phyloP scores from a whole-genome alignment of 2,888 invertebrate genomes.

The Camponotus fellah region DNA sequence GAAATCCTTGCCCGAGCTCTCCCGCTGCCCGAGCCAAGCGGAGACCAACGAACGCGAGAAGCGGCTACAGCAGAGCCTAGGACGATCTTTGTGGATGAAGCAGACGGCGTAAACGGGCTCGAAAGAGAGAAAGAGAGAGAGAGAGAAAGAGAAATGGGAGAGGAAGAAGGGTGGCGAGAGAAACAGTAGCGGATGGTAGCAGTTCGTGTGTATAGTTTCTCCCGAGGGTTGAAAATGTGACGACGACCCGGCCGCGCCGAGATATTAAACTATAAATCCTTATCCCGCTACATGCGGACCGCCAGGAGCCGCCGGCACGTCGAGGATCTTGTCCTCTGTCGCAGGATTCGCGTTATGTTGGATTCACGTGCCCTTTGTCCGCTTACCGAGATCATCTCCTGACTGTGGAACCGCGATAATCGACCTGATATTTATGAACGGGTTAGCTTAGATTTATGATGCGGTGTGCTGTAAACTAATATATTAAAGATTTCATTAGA shows the following conservation, averaged over 20 bases:
- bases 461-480: neutral
- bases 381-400: constrained; percentile 47
- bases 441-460: neutral
- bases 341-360: constrained; percentile 56
- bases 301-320: constrained; percentile 76
- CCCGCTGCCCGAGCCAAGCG: constrained; percentile 34
- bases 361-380: constrained; percentile 60
- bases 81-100: constrained; percentile 68
- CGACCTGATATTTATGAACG: constrained; percentile 16
- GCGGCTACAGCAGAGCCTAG: constrained; percentile 52
- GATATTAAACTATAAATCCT: constrained; percentile 86
- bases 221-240: constrained; percentile 81
- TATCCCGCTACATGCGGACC: constrained; percentile 84
- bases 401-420: constrained; percentile 1
- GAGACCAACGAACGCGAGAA: constrained; percentile 47
- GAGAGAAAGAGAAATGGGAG: neutral
- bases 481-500: neutral
- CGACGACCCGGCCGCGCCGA: constrained; percentile 81
- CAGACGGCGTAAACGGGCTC: constrained; percentile 47
- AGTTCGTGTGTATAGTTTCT: constrained; percentile 75
- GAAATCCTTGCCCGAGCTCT: constrained; percentile 76
- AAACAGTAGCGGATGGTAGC: constrained; percentile 35
- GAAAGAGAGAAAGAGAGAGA: constrained; percentile 21
- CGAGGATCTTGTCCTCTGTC: constrained; percentile 68
- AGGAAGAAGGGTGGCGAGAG: neutral